These are phyloP conservation scores for Pangasianodon gigas DNA, from an alignment of 2,113 vertebrate species.

Conservation along the genomic window DNA sequence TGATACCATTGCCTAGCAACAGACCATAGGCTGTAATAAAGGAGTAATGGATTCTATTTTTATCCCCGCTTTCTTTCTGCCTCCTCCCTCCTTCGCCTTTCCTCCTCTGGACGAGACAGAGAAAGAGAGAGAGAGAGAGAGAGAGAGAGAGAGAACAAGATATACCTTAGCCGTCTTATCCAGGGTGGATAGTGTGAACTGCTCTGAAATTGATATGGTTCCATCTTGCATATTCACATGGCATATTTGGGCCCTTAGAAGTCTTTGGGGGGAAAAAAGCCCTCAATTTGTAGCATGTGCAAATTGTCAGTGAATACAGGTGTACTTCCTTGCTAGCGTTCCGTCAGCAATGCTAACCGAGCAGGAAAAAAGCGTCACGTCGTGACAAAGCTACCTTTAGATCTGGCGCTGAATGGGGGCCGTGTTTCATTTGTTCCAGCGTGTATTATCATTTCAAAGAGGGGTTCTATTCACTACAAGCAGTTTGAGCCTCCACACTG, in stretches of 20 bases:
- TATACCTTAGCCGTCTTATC: neutral
- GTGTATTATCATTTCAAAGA: slow-evolving; percentile 56
- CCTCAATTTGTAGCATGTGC: neutral
- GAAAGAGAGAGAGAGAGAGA: slow-evolving; percentile 12
- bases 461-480: neutral
- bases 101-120: slow-evolving; percentile 1
- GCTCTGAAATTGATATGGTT: neutral
- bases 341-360: neutral
- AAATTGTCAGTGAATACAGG: slow-evolving; percentile 48
- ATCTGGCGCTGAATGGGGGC: slow-evolving; percentile 20
- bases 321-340: slow-evolving; percentile 4
- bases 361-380: slow-evolving; percentile 7
- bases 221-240: neutral
- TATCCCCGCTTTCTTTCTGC: slow-evolving; percentile 49
- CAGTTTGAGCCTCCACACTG: slow-evolving; percentile 13
- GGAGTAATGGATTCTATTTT: slow-evolving; percentile 65
- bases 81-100: slow-evolving; percentile 36
- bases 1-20: slow-evolving; percentile 67
- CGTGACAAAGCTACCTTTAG: slow-evolving; percentile 19
- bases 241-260: neutral
- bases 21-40: slow-evolving; percentile 61
- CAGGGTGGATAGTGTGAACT: neutral
- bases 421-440: slow-evolving; percentile 36
- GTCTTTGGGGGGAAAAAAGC: neutral
- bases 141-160: neutral